Percentiles rank a stretch among this genome's conserved stretches.
Conservation (phyloP, 92 coral and sea anemone genomes). For the Epizoanthus rinbou region DNA sequence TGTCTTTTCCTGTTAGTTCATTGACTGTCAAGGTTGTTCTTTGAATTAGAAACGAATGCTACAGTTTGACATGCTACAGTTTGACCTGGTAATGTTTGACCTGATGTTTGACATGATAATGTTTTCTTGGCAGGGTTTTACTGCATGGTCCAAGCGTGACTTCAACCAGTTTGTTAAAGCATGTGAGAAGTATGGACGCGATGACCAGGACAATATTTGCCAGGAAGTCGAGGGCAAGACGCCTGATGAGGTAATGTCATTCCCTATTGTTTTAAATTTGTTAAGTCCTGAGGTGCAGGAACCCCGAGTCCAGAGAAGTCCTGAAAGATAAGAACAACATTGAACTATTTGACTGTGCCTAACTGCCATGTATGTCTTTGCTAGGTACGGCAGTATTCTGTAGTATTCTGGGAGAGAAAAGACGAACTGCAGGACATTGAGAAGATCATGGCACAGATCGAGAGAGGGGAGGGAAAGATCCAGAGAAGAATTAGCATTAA, state of each 20-base stretch:
- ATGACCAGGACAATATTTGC: slow-evolving; percentile 91
- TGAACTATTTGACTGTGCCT: too few species aligned
- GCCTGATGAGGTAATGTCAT: slow-evolving; percentile 78
- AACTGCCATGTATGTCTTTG: neutral
- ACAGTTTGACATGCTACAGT: too few species aligned
- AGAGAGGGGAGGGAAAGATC: slow-evolving; percentile 96
- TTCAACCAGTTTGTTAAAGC: slow-evolving; percentile 98
- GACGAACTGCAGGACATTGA: slow-evolving; percentile 96
- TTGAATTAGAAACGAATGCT: too few species aligned
- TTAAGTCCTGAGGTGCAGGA: too few species aligned
- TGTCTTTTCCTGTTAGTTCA: too few species aligned
- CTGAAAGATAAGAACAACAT: too few species aligned
- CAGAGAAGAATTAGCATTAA: slow-evolving; percentile 97
- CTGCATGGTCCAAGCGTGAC: slow-evolving; percentile 98
- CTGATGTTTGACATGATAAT: neutral
- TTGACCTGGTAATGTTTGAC: too few species aligned
- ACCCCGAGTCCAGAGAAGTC: too few species aligned
- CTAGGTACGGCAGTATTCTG: slow-evolving; percentile 86
- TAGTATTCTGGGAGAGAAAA: slow-evolving; percentile 96
- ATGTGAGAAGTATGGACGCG: slow-evolving; percentile 95
- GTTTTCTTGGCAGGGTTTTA: slow-evolving; percentile 74
- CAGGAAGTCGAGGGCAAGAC: slow-evolving; percentile 98
- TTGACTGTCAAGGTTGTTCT: too few species aligned
- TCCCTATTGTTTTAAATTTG: neutral
- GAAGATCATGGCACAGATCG: slow-evolving; percentile 97